Conservation (phyloP, 2,797 vertebrate genomes). For the Fistularia commersonii region DNA sequence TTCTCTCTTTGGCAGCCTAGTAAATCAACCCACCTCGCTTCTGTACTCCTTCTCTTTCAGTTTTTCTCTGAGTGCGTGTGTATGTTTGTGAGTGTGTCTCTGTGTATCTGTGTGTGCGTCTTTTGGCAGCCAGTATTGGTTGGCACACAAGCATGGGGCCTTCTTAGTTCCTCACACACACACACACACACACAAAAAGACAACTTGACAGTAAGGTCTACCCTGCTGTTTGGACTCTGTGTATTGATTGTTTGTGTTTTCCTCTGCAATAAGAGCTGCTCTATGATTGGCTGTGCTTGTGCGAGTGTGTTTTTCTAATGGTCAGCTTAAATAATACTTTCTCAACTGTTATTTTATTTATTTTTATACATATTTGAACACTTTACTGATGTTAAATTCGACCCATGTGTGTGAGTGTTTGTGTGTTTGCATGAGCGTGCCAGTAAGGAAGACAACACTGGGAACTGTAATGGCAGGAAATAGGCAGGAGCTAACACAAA, state of each 20-base stretch:
- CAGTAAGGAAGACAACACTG: conserved; percentile 46
- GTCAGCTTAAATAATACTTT: no score
- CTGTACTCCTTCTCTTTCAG: conserved; percentile 13
- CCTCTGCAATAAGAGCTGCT: conserved; percentile 23
- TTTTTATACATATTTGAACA: conserved; percentile 9
- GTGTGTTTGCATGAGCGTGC: conserved; percentile 17
- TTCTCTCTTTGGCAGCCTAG: conserved; percentile 40
- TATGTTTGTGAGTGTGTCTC: conserved; percentile 9
- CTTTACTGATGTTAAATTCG: conserved; percentile 22
- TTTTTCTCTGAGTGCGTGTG: conserved; percentile 18
- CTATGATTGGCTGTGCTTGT: not conserved
- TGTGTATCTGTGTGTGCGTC: conserved; percentile 23
- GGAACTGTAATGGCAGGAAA: conserved; percentile 70
- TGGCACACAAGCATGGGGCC: conserved; percentile 46
- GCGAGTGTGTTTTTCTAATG: not conserved
- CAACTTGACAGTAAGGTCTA: conserved; percentile 50
- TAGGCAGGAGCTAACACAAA: conserved; percentile 61
- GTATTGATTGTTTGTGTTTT: conserved; percentile 52
- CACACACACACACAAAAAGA: conserved; percentile 24
- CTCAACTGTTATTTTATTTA: not conserved
- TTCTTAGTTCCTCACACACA: conserved; percentile 25
- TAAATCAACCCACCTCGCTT: conserved; percentile 48
- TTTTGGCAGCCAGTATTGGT: conserved; percentile 51
- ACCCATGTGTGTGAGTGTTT: conserved; percentile 3
- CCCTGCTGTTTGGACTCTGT: conserved; percentile 48